Conservation (phyloP, 2,888 invertebrate genomes). For the Drosophila paracracens region DNA sequence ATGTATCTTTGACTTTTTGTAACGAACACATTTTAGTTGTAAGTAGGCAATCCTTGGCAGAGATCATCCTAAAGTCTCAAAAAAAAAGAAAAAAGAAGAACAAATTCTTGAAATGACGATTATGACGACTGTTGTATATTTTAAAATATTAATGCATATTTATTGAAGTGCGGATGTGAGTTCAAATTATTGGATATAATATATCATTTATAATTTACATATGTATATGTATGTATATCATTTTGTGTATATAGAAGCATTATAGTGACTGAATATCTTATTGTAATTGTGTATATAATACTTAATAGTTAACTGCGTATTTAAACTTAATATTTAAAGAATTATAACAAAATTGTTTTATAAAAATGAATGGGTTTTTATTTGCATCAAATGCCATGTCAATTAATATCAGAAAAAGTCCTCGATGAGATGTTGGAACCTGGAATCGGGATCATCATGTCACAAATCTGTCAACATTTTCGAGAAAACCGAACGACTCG, state of each 20-base stretch:
- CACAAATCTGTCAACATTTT: not conserved
- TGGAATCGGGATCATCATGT: not conserved
- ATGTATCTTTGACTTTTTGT: slow-evolving; percentile 49
- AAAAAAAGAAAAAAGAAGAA: not conserved
- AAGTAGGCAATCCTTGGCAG: slow-evolving; percentile 74
- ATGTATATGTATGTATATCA: slow-evolving; percentile 39
- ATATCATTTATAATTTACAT: slow-evolving; percentile 27
- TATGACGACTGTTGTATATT: slow-evolving; percentile 71
- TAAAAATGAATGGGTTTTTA: slow-evolving; percentile 39
- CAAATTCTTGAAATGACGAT: slow-evolving; percentile 33
- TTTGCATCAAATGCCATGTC: slow-evolving; percentile 1
- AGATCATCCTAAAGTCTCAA: slow-evolving; percentile 31
- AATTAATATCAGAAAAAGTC: not conserved
- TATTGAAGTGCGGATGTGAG: slow-evolving; percentile 61
- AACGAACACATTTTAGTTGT: slow-evolving; percentile 57
- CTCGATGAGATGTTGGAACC: not conserved
- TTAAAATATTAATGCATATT: slow-evolving; percentile 67
- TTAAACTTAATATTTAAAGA: slow-evolving; percentile 79
- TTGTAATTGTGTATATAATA: slow-evolving; percentile 82
- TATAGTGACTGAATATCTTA: slow-evolving; percentile 80
- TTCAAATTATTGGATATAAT: slow-evolving; percentile 62
- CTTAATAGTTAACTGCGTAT: slow-evolving; percentile 77
- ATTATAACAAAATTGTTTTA: slow-evolving; percentile 78
- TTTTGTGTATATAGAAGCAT: slow-evolving; percentile 77
- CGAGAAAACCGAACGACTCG: too few species aligned